Evolutionary conservation across 2,888 invertebrate species (phyloP).

Genomic region (Tetheella fluctuosa): DNA sequence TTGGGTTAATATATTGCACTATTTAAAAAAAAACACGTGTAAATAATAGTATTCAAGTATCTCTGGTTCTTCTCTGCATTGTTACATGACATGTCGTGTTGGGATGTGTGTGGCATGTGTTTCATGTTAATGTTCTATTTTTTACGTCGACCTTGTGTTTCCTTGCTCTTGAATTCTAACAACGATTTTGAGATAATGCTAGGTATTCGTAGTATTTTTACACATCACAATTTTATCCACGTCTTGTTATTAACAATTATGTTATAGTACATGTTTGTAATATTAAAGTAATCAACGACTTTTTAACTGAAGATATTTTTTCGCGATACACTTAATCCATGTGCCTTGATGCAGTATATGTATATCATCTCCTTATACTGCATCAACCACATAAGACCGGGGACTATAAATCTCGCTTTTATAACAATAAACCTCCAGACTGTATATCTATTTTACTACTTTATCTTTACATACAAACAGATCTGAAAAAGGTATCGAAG

Average conservation of each 20-base stretch:
- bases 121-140: constrained; percentile 46
- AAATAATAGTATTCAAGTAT: background rate
- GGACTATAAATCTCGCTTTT: too few species aligned
- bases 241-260: too few species aligned
- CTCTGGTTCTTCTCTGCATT: constrained; percentile 13
- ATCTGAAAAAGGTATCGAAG: constrained; percentile 22
- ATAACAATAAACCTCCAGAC: background rate
- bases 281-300: too few species aligned
- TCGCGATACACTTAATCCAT: too few species aligned
- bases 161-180: constrained; percentile 38
- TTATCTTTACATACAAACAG: background rate
- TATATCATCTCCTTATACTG: too few species aligned
- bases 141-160: constrained; percentile 38
- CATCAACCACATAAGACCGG: too few species aligned
- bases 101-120: constrained; percentile 34
- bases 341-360: too few species aligned
- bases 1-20: background rate
- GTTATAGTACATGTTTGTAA: too few species aligned
- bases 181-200: constrained; percentile 13
- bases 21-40: background rate
- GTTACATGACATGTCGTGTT: constrained; percentile 26
- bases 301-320: too few species aligned
- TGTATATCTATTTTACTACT: background rate
- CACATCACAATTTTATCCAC: background rate
- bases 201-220: constrained; percentile 3